Evolutionary conservation across 2,113 vertebrate genomes (phyloP).

Genomic region (Nothobranchius furzeri): DNA sequence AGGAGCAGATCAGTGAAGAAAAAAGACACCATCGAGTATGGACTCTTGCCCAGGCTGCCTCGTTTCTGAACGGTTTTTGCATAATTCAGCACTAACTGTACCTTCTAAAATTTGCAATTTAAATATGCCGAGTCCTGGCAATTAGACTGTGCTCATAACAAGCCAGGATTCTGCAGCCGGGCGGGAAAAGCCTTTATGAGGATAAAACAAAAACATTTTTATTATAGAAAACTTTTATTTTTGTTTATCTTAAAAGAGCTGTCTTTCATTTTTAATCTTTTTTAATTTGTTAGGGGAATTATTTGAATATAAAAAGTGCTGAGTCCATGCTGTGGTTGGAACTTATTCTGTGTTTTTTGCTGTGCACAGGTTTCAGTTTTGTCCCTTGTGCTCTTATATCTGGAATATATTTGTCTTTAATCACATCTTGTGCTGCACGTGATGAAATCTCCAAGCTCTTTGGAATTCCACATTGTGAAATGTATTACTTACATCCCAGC

Average conservation of each 20-base stretch:
- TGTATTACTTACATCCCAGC: not conserved
- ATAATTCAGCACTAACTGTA: not conserved
- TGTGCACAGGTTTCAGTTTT: not conserved
- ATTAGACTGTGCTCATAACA: not conserved
- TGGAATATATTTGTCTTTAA: not conserved
- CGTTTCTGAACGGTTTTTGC: not conserved
- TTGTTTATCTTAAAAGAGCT: too few species aligned
- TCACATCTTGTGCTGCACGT: not conserved
- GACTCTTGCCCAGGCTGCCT: not conserved
- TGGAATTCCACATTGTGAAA: not conserved
- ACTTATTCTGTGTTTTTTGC: not conserved
- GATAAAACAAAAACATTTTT: too few species aligned
- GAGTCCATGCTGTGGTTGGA: not conserved
- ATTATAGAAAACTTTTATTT: too few species aligned
- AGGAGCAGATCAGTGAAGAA: not conserved
- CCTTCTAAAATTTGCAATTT: too few species aligned
- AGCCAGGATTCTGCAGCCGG: not conserved
- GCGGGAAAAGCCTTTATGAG: too few species aligned
- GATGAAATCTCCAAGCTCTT: not conserved
- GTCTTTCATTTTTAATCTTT: not conserved
- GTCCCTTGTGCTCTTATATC: not conserved
- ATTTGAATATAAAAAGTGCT: too few species aligned
- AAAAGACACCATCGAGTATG: not conserved
- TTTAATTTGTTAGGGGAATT: not conserved
- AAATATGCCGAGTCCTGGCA: too few species aligned